A percentile compares a stretch with the other conserved stretches of the same genome.
phyloP scores from a whole-genome alignment of 1,140 invertebrate species.

The Trachymyrmex septentrionalis region DNA sequence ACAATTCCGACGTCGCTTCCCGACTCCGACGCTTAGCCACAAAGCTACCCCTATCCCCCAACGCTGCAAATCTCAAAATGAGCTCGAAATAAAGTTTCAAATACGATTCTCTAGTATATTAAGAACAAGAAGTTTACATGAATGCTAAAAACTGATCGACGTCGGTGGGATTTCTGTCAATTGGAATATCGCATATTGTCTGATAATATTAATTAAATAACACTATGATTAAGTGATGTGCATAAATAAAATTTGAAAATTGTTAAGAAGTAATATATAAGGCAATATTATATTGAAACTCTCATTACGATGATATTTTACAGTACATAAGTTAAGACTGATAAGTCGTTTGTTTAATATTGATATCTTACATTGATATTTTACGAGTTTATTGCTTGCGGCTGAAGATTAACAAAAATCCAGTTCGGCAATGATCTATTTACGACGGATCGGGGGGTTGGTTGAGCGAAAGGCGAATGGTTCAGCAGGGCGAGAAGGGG shows the following conservation, averaged over 20 bases:
- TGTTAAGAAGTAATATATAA: not conserved
- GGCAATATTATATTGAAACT: not conserved
- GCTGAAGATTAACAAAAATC: constrained; percentile 56
- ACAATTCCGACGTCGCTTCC: constrained; percentile 78
- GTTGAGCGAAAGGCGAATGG: constrained; percentile 62
- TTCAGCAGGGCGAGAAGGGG: constrained; percentile 55
- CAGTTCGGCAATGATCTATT: constrained; percentile 66
- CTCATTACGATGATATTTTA: not conserved
- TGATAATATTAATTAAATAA: constrained; percentile 7
- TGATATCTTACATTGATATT: constrained; percentile 18
- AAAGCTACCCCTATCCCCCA: constrained; percentile 64
- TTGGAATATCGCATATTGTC: not conserved
- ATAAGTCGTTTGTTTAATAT: constrained; percentile 12
- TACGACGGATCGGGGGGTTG: constrained; percentile 72
- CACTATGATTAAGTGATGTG: not conserved
- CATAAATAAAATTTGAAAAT: not conserved
- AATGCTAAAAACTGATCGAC: not conserved
- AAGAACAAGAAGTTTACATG: not conserved
- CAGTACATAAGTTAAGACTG: not conserved
- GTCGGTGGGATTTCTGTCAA: not conserved
- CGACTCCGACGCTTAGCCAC: constrained; percentile 56
- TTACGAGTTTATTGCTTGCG: constrained; percentile 35
- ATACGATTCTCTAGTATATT: not conserved
- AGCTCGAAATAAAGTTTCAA: constrained; percentile 54
- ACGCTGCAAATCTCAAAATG: constrained; percentile 66